Evolutionary conservation across 2,797 vertebrate genomes (phyloP).

Genomic region (Microchirus variegatus): DNA sequence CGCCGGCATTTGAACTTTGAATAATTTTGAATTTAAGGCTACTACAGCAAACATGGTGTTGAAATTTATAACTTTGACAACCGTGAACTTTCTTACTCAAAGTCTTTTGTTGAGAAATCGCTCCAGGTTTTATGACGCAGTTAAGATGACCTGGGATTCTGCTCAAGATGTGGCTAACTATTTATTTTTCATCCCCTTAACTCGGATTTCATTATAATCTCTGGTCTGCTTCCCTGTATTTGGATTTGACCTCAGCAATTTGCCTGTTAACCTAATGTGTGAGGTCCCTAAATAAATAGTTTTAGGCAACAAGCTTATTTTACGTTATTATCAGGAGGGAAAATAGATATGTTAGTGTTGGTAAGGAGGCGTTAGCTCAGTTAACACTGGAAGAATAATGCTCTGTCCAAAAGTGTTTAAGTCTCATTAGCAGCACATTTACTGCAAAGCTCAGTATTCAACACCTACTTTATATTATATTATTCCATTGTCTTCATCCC

Average conservation of each 20-base stretch:
- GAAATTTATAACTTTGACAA: conserved; percentile 40
- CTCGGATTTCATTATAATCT: conserved; percentile 1
- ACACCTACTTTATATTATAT: too few relatives aligned
- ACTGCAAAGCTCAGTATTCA: too few relatives aligned
- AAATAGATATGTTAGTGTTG: too few relatives aligned
- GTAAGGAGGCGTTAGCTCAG: too few relatives aligned
- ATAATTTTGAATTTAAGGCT: conserved; percentile 35
- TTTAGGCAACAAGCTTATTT: not conserved
- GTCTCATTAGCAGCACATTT: too few relatives aligned
- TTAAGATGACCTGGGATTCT: conserved; percentile 12
- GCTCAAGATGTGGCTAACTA: conserved; percentile 10
- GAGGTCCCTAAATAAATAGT: conserved; percentile 3
- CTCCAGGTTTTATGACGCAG: conserved; percentile 19
- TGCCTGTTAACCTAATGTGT: not conserved
- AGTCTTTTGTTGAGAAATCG: conserved; percentile 17
- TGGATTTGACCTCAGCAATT: conserved; percentile 2
- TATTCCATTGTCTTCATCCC: too few relatives aligned
- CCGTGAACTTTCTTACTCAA: conserved; percentile 38
- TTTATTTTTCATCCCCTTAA: conserved; percentile 10
- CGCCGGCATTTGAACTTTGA: conserved; percentile 33
- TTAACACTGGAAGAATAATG: too few relatives aligned
- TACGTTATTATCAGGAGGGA: not conserved
- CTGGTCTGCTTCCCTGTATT: not conserved
- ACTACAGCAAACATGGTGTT: conserved; percentile 28
- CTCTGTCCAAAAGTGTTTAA: too few relatives aligned